A percentile compares a stretch with the other conserved stretches of the same genome.
Evolutionary conservation across 2,113 vertebrate species (phyloP).

Genomic region (Rhombomys opimus): DNA sequence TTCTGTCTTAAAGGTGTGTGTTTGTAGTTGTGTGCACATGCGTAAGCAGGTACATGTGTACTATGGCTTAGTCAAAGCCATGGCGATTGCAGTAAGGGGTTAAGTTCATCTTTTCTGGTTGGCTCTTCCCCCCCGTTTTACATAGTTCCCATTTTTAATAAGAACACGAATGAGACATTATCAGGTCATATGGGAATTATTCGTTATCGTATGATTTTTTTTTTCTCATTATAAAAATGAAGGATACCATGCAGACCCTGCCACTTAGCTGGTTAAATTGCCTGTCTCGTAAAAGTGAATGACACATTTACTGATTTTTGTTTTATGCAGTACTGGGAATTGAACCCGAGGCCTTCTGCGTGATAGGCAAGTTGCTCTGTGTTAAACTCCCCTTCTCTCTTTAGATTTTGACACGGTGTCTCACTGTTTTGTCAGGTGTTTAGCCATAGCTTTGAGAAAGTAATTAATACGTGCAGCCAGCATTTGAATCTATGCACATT

Average conservation of each 20-base stretch:
- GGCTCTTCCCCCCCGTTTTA: background rate
- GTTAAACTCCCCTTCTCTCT: background rate
- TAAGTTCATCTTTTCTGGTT: conserved; percentile 3
- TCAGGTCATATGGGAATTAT: background rate
- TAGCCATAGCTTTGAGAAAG: background rate
- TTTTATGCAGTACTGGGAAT: background rate
- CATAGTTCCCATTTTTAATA: background rate
- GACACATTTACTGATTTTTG: background rate
- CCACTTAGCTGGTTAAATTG: background rate
- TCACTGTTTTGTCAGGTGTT: background rate
- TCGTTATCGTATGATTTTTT: background rate
- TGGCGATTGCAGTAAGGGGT: background rate
- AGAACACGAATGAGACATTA: background rate
- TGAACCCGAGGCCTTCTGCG: background rate
- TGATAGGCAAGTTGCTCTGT: background rate
- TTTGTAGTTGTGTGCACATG: background rate
- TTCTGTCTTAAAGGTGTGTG: background rate
- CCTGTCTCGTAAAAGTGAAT: background rate
- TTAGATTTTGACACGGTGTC: background rate
- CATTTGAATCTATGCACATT: background rate
- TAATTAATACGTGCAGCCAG: background rate
- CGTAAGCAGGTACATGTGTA: background rate
- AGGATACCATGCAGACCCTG: background rate
- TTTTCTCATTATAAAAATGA: conserved; percentile 5
- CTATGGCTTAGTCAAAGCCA: background rate